These are phyloP conservation scores for Heteromyza rotundicornis DNA, from an alignment of 2,888 invertebrate species.

Conservation along the genomic window DNA sequence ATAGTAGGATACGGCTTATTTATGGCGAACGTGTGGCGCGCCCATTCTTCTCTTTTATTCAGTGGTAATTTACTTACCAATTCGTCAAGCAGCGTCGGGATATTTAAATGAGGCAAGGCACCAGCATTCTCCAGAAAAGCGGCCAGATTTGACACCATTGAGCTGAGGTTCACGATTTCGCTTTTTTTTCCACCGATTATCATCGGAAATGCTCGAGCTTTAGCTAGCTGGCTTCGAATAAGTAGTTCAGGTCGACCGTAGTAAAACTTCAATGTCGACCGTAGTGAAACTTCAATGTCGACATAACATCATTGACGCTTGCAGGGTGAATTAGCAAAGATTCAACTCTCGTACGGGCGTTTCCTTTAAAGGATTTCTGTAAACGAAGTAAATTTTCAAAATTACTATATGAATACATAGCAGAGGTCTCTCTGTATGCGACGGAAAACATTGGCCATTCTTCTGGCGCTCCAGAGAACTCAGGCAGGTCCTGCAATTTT, in stretches of 20 bases:
- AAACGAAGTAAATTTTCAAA: no score
- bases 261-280: conserved; percentile 31
- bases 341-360: conserved; percentile 27
- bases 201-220: conserved; percentile 25
- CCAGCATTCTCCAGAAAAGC: conserved; percentile 25
- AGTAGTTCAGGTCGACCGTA: no score
- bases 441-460: conserved; percentile 34
- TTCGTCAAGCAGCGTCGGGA: conserved; percentile 12
- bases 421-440: conserved; percentile 27
- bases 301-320: conserved; percentile 24
- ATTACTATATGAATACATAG: conserved; percentile 25
- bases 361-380: conserved; percentile 29
- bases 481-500: no score
- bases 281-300: conserved; percentile 31
- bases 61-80: conserved; percentile 9
- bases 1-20: background rate
- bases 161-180: conserved; percentile 28
- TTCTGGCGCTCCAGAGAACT: no score
- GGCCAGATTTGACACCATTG: conserved; percentile 25
- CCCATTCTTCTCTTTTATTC: conserved; percentile 12
- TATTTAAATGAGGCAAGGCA: no score
- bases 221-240: conserved; percentile 30
- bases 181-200: conserved; percentile 23
- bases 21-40: background rate
- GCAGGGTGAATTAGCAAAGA: conserved; percentile 32